Percentiles rank a stretch among this genome's conserved stretches.
These are phyloP conservation scores for Andrena haemorrhoa DNA, from an alignment of 2,888 invertebrate genomes.

Conservation along the genomic window DNA sequence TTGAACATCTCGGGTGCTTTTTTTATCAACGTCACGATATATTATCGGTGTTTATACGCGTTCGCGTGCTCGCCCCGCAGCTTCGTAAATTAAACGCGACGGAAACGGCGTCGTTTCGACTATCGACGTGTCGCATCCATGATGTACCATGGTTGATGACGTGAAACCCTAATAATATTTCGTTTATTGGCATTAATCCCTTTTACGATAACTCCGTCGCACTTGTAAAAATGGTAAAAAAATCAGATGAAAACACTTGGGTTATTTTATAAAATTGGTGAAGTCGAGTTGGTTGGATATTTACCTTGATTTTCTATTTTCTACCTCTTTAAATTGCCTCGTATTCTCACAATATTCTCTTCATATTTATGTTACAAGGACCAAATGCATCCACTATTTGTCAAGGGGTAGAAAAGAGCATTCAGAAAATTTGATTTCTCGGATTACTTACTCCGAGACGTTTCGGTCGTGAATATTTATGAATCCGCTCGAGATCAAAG, in stretches of 20 bases:
- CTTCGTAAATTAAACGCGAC: slow-evolving; percentile 52
- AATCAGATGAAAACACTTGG: neutral
- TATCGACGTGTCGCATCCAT: slow-evolving; percentile 38
- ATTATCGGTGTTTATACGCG: slow-evolving; percentile 33
- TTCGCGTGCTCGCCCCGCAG: neutral
- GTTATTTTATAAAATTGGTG: too few species aligned
- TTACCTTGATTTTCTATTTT: too few species aligned
- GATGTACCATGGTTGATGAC: slow-evolving; percentile 36
- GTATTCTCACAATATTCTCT: too few species aligned
- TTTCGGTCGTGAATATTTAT: slow-evolving; percentile 18
- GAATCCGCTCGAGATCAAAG: slow-evolving; percentile 11
- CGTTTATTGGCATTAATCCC: slow-evolving; percentile 30
- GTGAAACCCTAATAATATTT: slow-evolving; percentile 49
- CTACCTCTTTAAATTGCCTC: too few species aligned
- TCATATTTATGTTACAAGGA: too few species aligned
- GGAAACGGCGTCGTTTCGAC: slow-evolving; percentile 37
- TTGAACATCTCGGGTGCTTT: neutral
- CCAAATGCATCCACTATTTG: neutral
- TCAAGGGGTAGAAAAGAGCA: neutral
- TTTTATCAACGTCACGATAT: slow-evolving; percentile 29
- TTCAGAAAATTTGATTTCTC: neutral
- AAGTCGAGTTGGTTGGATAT: too few species aligned
- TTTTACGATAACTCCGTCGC: neutral
- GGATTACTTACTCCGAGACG: slow-evolving; percentile 7
- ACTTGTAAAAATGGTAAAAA: slow-evolving; percentile 3